phyloP scores from a whole-genome alignment of 1,140 invertebrate genomes.

The Andrena cerasifolii region DNA sequence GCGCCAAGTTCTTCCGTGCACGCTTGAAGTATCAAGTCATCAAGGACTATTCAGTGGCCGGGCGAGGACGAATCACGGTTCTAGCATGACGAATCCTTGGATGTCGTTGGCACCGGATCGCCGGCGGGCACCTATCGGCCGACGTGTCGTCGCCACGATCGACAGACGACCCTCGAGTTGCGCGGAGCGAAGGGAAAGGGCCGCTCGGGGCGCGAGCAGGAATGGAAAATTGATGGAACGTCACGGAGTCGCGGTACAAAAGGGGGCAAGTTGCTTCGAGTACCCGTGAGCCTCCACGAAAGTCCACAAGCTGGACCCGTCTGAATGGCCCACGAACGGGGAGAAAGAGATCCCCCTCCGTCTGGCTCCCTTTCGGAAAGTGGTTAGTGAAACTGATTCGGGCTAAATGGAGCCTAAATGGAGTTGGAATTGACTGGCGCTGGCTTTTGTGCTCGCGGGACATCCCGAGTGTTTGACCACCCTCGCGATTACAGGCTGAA shows the following conservation, averaged over 20 bases:
- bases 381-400: conserved; percentile 76
- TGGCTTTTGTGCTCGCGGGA: conserved; percentile 63
- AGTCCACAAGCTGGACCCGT: conserved; percentile 49
- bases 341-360: conserved; percentile 18
- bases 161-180: conserved; percentile 43
- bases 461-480: conserved; percentile 32
- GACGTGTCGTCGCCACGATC: conserved; percentile 46
- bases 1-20: conserved; percentile 43
- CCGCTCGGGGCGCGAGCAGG: conserved; percentile 55
- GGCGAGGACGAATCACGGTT: conserved; percentile 60
- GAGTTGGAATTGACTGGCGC: conserved; percentile 69
- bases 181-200: conserved; percentile 44
- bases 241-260: conserved; percentile 36
- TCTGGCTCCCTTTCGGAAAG: conserved; percentile 54
- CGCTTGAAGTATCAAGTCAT: conserved; percentile 78
- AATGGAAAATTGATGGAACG: conserved; percentile 67
- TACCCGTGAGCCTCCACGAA: conserved; percentile 47
- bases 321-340: conserved; percentile 36
- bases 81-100: conserved; percentile 75
- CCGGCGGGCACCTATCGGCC: background rate
- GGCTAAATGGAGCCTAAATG: conserved; percentile 78
- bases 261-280: conserved; percentile 4
- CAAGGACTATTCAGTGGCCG: conserved; percentile 74
- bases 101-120: conserved; percentile 57
- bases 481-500: conserved; percentile 35